These are phyloP conservation scores for Trachurus trachurus DNA, from an alignment of 2,797 vertebrate species.

Conservation along the genomic window DNA sequence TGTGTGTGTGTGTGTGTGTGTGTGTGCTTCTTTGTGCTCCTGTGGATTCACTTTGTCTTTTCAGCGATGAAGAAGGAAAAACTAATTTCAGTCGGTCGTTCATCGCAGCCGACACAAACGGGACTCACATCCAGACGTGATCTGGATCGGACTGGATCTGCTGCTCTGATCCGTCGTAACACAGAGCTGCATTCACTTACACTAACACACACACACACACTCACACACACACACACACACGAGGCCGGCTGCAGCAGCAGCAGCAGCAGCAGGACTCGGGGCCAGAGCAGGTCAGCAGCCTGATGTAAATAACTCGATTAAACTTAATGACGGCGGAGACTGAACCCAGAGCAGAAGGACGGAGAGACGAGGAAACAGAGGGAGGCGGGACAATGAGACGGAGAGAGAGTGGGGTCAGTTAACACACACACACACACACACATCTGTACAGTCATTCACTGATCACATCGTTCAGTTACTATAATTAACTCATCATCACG, in stretches of 20 bases:
- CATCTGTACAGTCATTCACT: too few species aligned
- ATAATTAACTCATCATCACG: neutral
- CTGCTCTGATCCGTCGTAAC: constrained; percentile 25
- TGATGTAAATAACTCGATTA: constrained; percentile 77
- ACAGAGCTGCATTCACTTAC: constrained; percentile 57
- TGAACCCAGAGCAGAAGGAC: constrained; percentile 52
- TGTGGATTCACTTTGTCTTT: neutral
- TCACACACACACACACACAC: neutral
- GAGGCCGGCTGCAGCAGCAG: constrained; percentile 36
- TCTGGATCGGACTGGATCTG: neutral
- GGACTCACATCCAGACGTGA: constrained; percentile 20
- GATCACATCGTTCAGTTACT: neutral
- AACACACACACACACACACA: too few species aligned
- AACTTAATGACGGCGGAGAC: constrained; percentile 65
- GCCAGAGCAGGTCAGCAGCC: constrained; percentile 55
- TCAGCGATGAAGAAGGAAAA: neutral
- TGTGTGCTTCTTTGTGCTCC: neutral
- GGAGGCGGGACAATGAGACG: too few species aligned
- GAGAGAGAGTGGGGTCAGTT: neutral
- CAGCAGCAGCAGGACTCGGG: constrained; percentile 27
- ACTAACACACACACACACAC: neutral
- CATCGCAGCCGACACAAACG: neutral
- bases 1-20: too few species aligned
- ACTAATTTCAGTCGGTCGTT: rapidly evolving
- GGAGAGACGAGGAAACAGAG: neutral